These are phyloP conservation scores for Buteo buteo DNA, from an alignment of 2,113 vertebrate species.

Conservation along the genomic window DNA sequence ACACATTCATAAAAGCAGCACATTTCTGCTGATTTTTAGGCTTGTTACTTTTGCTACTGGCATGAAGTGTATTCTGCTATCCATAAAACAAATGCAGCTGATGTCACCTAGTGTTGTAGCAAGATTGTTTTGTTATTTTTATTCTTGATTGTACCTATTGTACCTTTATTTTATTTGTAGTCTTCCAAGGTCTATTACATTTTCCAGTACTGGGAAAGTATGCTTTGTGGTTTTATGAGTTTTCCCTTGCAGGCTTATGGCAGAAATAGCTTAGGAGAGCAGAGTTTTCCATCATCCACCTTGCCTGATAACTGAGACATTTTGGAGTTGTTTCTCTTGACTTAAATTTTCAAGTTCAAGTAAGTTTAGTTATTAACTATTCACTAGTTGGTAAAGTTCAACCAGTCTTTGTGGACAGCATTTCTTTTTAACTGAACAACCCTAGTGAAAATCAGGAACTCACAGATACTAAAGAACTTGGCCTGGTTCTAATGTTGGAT, in stretches of 20 bases:
- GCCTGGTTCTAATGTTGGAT: background rate
- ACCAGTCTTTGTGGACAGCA: background rate
- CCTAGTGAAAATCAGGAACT: background rate
- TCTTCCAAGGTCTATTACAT: background rate
- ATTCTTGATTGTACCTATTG: background rate
- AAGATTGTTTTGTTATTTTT: background rate
- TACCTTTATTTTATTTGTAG: background rate
- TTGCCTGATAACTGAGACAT: background rate
- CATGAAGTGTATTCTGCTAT: background rate
- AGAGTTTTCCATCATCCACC: background rate
- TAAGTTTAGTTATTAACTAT: background rate
- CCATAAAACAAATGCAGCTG: background rate
- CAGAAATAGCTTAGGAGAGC: background rate
- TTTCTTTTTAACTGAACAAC: background rate
- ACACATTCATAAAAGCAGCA: background rate
- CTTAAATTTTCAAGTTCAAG: background rate
- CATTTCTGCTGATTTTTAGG: background rate
- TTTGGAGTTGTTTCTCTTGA: background rate
- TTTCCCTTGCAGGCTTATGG: background rate
- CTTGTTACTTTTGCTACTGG: background rate
- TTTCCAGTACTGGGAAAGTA: background rate
- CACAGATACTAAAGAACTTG: background rate
- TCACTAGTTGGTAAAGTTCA: background rate
- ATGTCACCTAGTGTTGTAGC: background rate
- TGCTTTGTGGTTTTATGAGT: background rate